These are phyloP conservation scores for Drosophila takahashii DNA, from an alignment of 1,140 invertebrate species.

Conservation along the genomic window DNA sequence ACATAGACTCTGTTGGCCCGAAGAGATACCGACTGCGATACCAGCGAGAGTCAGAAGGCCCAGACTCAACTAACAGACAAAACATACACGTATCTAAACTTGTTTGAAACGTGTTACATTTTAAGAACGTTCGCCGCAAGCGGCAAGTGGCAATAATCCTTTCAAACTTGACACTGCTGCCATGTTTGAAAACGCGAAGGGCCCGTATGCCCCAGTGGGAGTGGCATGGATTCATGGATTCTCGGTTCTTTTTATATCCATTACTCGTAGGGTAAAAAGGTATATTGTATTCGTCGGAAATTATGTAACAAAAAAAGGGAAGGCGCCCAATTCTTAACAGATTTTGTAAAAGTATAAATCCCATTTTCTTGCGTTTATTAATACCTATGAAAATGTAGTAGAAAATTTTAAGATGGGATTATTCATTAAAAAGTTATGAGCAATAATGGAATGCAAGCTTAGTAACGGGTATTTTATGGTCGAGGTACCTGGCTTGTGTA, in stretches of 20 bases:
- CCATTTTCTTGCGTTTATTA: no score
- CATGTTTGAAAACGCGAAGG: conserved; percentile 53
- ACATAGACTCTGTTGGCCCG: conserved; percentile 60
- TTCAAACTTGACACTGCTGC: conserved; percentile 78
- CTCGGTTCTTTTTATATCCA: neutral
- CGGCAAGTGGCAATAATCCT: conserved; percentile 82
- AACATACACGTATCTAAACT: conserved; percentile 77
- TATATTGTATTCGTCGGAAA: no score
- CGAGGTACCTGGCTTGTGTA: conserved; percentile 12
- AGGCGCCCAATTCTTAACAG: no score
- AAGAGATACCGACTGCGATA: conserved; percentile 51
- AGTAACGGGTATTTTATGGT: no score
- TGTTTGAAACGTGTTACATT: conserved; percentile 82
- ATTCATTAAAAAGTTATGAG: no score
- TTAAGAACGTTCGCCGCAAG: conserved; percentile 80
- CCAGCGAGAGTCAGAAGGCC: conserved; percentile 17
- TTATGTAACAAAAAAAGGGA: no score
- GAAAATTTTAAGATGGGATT: no score
- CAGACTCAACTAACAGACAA: conserved; percentile 43
- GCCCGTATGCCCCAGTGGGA: conserved; percentile 47
- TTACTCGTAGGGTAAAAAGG: no score
- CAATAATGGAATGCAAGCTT: no score
- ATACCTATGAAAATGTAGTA: no score
- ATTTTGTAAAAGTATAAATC: no score
- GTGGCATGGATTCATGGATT: conserved; percentile 37